These are phyloP conservation scores for Netelia virgata DNA, from an alignment of 2,888 invertebrate species.

Conservation along the genomic window DNA sequence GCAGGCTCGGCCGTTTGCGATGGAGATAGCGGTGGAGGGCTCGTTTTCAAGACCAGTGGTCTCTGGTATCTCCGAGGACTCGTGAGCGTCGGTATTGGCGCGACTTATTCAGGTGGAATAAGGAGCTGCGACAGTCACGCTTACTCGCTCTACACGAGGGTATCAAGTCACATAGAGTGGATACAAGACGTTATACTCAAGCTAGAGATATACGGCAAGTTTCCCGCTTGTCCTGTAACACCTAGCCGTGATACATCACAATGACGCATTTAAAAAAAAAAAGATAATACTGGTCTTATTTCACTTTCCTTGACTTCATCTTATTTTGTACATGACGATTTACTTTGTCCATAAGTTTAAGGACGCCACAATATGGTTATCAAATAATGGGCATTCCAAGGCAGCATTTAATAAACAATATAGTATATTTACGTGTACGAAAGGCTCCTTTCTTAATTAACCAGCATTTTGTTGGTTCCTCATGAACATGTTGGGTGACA, in stretches of 20 bases:
- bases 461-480: neutral
- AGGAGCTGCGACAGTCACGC: conserved; percentile 79
- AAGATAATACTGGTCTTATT: conserved; percentile 19
- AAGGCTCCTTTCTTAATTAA: conserved; percentile 21
- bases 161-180: conserved; percentile 80
- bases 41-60: conserved; percentile 80
- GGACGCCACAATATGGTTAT: neutral
- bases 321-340: conserved; percentile 6
- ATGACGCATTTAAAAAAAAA: conserved; percentile 26
- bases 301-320: conserved; percentile 7
- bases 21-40: conserved; percentile 86
- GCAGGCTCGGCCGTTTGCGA: conserved; percentile 84
- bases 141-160: conserved; percentile 82
- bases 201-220: conserved; percentile 69
- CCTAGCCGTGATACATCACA: neutral
- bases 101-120: conserved; percentile 68
- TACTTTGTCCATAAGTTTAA: conserved; percentile 1
- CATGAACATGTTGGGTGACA: neutral
- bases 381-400: conserved; percentile 24
- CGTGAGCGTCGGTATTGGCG: conserved; percentile 83
- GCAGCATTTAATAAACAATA: conserved; percentile 50
- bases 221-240: conserved; percentile 68
- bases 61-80: conserved; percentile 85
- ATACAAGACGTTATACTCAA: conserved; percentile 78
- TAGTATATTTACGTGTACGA: conserved; percentile 25